Evolutionary conservation across 2,113 vertebrate species (phyloP).

Genomic region (Rattus norvegicus): GRCr8 NC_086032.1:42315001-42315500

Average conservation of each 20-base stretch:
- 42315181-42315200: no score
- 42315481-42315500: background rate
- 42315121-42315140: background rate
- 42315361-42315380: background rate
- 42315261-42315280: background rate
- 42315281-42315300: background rate
- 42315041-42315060: background rate
- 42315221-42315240: background rate
- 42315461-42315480: background rate
- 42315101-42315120: background rate
- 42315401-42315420: background rate
- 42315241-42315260: background rate
- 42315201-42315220: background rate
- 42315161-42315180: background rate
- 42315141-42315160: background rate
- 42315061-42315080: background rate
- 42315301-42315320: background rate
- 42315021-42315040: no score
- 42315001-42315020: background rate
- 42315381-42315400: background rate
- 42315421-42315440: background rate
- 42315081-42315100: background rate
- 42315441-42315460: background rate
- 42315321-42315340: background rate
- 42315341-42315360: background rate